These are phyloP conservation scores for Hydrocynus forskahlii DNA, from an alignment of 2,797 vertebrate species.

Conservation along the genomic window DNA sequence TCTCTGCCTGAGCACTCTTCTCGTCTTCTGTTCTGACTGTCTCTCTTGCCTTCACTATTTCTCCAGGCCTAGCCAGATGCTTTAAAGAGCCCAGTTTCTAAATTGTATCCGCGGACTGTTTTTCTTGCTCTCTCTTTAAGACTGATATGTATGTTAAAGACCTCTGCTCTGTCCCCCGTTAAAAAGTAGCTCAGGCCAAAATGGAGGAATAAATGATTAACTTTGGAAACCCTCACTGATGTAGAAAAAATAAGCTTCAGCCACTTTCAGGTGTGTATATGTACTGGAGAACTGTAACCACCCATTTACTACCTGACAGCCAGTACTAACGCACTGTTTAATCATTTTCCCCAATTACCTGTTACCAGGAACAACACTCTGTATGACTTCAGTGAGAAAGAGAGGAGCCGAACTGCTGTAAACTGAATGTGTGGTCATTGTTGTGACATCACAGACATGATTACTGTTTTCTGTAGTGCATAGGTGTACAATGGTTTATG, in stretches of 20 bases:
- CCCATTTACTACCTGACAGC: background rate
- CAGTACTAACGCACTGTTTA: background rate
- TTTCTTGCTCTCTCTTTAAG: too few relatives aligned
- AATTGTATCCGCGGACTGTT: too few relatives aligned
- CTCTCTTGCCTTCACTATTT: conserved; percentile 45
- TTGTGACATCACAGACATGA: too few relatives aligned
- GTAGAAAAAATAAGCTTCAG: background rate
- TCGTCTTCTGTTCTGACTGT: conserved; percentile 46
- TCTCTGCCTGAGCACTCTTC: background rate
- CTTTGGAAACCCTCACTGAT: background rate
- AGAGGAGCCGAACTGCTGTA: background rate
- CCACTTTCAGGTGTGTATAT: background rate
- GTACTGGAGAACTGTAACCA: background rate
- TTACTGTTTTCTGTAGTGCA: too few relatives aligned
- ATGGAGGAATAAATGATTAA: too few relatives aligned
- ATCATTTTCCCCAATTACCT: too few relatives aligned
- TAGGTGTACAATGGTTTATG: too few relatives aligned
- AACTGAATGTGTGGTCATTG: background rate
- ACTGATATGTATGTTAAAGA: too few relatives aligned
- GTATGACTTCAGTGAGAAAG: background rate
- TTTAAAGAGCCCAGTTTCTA: too few relatives aligned
- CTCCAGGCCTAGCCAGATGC: background rate
- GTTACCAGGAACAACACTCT: background rate
- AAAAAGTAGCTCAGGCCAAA: too few relatives aligned
- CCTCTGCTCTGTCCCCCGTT: too few relatives aligned